These are phyloP conservation scores for Gadopsis bispinosus DNA, from an alignment of 2,797 vertebrate genomes.

Conservation along the genomic window DNA sequence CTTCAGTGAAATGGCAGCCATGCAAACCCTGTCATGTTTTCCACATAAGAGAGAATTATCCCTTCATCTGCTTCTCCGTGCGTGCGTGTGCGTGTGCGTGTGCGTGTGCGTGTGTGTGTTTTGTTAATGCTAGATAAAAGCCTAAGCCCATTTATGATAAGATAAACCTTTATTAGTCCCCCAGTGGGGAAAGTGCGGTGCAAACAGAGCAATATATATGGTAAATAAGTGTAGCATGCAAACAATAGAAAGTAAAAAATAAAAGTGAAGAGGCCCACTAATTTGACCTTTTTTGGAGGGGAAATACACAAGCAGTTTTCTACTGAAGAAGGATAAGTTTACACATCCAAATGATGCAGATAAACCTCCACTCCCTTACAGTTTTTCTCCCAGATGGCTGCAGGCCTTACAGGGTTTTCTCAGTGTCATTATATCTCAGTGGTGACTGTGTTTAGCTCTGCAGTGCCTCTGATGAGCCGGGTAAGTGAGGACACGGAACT, in stretches of 20 bases:
- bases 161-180: too few species aligned
- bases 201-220: too few species aligned
- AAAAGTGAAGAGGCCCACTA: too few species aligned
- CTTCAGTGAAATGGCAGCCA: background rate
- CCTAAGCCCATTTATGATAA: too few species aligned
- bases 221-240: too few species aligned
- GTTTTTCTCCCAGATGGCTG: background rate
- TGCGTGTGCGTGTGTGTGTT: conserved; percentile 5
- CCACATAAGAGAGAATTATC: conserved; percentile 12
- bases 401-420: background rate
- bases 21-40: conserved; percentile 16
- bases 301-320: too few species aligned
- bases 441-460: conserved; percentile 17
- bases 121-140: too few species aligned
- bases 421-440: conserved; percentile 16
- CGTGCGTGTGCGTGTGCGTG: background rate
- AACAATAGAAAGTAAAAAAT: too few species aligned
- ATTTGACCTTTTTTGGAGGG: too few species aligned
- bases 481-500: background rate
- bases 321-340: too few species aligned
- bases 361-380: background rate
- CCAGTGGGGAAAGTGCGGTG: too few species aligned
- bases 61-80: background rate
- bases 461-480: conserved; percentile 18
- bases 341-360: background rate